phyloP scores from a whole-genome alignment of 2,888 invertebrate species.

The Drosophila stalkeri region DNA sequence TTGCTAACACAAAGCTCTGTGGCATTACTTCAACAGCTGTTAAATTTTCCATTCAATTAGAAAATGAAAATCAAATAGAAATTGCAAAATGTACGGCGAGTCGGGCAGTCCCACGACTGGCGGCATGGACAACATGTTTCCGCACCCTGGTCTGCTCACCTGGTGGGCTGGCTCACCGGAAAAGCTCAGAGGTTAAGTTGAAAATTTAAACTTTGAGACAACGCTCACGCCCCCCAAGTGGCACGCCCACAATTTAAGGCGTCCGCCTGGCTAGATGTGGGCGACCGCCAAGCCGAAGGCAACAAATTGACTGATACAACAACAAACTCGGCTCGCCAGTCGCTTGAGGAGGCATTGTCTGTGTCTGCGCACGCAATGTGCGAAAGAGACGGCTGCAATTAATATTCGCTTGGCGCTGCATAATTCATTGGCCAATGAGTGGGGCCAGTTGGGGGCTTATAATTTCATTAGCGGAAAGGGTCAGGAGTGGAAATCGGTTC shows the following conservation, averaged over 20 bases:
- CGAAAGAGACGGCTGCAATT: slow-evolving; percentile 50
- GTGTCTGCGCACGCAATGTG: slow-evolving; percentile 60
- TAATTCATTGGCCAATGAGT: slow-evolving; percentile 48
- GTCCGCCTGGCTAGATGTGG: slow-evolving; percentile 32
- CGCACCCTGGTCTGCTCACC: slow-evolving; percentile 13
- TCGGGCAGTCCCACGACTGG: slow-evolving; percentile 15
- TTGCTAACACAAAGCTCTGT: neutral
- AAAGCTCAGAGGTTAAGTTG: slow-evolving; percentile 77
- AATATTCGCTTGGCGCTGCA: slow-evolving; percentile 62
- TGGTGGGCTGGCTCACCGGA: slow-evolving; percentile 36
- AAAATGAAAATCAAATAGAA: slow-evolving; percentile 75
- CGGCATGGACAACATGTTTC: slow-evolving; percentile 1
- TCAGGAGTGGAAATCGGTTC: slow-evolving; percentile 21
- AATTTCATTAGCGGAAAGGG: slow-evolving; percentile 62
- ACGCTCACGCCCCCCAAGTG: slow-evolving; percentile 52
- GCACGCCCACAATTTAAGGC: slow-evolving; percentile 43
- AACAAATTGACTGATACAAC: slow-evolving; percentile 53
- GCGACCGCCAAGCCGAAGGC: slow-evolving; percentile 16
- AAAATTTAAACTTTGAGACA: slow-evolving; percentile 72
- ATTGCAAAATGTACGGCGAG: slow-evolving; percentile 39
- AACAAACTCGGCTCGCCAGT: slow-evolving; percentile 56
- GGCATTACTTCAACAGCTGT: slow-evolving; percentile 63
- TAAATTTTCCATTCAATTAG: slow-evolving; percentile 77
- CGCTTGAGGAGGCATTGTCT: slow-evolving; percentile 31
- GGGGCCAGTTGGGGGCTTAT: slow-evolving; percentile 46